Base-by-base conservation (phyloP, 2,888 invertebrate species). In the Petrophora chlorosata region DNA sequence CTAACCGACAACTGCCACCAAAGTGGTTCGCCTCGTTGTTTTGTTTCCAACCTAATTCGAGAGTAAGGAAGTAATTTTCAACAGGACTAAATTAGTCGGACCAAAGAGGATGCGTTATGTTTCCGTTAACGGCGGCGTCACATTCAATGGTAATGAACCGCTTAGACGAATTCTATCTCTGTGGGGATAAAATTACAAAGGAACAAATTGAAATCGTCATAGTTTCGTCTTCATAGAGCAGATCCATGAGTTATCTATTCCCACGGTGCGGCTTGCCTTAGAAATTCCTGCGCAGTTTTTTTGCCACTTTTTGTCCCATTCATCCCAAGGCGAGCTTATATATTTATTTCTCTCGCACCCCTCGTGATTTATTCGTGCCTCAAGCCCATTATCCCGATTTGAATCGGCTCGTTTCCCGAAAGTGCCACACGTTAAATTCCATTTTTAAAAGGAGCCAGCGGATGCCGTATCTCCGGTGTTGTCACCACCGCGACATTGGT, bases 401-500 rank as follows among this genome's bases (percentile, higher is more conserved):
- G 68, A 69, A 68, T 69, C 61, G 70, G 56, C 63, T 72, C 67
- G 64, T 71, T 77, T 81, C 74, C 70, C 73, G 59, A 82, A 82
- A 82, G 75, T 79, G 76, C 67, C 71, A 77, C 81, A 77, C 76
- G 72, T 83, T 82, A 76, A 72, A 79, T 79, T 79, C 75, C 79
- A 79, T 79, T 81, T 85, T 82, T 81, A 82, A 83, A 85, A 80
- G 59, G 45, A 69, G 72, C 62, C 74, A 69, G 73, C 88, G 89
- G 86, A 88, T 84, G 75, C 72, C 72, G 74, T 72, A 76, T 78
- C 87, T 86, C 86, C 85, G 84, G 79, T 83, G 80, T 80, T 85
- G 86, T 84, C 86, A 85, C 84, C 83, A 68, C 83, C 59, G 58
- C 64, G 64, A 70, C 71, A 73, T 73, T 78, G 73, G 70, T 68